phyloP scores from a whole-genome alignment of 2,113 vertebrate species.

The Oryzias melastigma region DNA sequence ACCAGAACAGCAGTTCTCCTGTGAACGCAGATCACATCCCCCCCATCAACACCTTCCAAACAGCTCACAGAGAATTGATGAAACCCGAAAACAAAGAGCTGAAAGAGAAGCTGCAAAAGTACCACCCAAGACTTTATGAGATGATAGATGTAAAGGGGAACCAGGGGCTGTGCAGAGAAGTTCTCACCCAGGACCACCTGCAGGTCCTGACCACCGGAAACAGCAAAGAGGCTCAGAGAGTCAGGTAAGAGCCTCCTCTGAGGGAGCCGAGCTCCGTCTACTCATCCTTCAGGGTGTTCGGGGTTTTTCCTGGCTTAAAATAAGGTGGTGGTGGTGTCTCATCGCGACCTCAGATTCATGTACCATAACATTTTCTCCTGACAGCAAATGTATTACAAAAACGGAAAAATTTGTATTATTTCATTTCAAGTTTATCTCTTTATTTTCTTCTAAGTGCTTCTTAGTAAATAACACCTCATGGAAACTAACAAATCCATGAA shows the following conservation, averaged over 20 bases:
- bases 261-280: fast-evolving
- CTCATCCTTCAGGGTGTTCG: neutral
- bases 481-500: no score
- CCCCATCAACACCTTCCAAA: neutral
- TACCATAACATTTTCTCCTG: no score
- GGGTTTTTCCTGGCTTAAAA: no score
- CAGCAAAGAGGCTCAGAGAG: neutral
- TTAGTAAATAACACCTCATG: no score
- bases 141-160: conserved; percentile 3
- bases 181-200: fast-evolving
- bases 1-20: fast-evolving
- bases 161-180: conserved; percentile 1
- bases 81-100: fast-evolving
- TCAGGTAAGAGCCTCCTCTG: neutral
- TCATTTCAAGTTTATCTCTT: no score
- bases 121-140: fast-evolving
- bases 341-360: no score
- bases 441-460: no score
- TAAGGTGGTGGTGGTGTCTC: no score
- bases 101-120: neutral
- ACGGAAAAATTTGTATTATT: no score
- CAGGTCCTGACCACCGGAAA: conserved; percentile 13
- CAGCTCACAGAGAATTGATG: fast-evolving
- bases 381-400: no score
- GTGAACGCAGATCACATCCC: conserved; percentile 14